Evolutionary conservation across 2,888 invertebrate species (phyloP).

Genomic region (Carpatolechia fugitivella): DNA sequence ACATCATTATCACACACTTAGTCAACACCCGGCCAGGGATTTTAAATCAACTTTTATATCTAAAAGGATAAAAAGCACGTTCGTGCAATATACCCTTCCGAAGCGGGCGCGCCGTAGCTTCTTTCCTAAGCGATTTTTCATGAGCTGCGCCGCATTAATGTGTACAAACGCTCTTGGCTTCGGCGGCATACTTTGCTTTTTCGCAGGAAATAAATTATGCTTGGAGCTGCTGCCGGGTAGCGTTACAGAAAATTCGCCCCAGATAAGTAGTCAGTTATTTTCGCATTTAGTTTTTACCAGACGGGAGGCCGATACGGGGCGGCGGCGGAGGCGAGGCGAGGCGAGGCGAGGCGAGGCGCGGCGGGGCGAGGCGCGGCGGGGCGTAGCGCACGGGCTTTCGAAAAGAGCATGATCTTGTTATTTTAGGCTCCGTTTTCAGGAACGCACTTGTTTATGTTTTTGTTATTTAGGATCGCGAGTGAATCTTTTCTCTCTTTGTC

Average conservation of each 20-base stretch:
- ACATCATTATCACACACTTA: slow-evolving; percentile 12
- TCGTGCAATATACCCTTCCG: slow-evolving; percentile 15
- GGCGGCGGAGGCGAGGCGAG: not conserved
- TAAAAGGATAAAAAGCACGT: slow-evolving; percentile 20
- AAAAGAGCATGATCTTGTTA: too few relatives aligned
- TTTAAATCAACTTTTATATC: slow-evolving; percentile 14
- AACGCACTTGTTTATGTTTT: too few relatives aligned
- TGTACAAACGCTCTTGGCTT: slow-evolving; percentile 69
- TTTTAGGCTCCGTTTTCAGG: too few relatives aligned
- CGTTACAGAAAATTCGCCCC: slow-evolving; percentile 54
- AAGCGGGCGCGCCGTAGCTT: slow-evolving; percentile 30
- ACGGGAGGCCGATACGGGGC: slow-evolving; percentile 11
- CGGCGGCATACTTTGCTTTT: slow-evolving; percentile 67
- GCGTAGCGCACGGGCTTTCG: not conserved
- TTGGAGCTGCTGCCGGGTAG: slow-evolving; percentile 45
- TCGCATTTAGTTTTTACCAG: slow-evolving; percentile 38
- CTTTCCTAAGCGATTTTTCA: slow-evolving; percentile 76
- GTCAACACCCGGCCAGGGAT: not conserved
- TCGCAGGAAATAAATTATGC: slow-evolving; percentile 74
- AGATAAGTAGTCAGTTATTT: slow-evolving; percentile 55
- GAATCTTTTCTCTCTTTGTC: too few relatives aligned
- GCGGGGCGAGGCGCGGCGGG: not conserved
- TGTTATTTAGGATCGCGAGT: too few relatives aligned
- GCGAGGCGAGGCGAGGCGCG: not conserved
- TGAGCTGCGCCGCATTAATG: slow-evolving; percentile 72